Percentiles rank a stretch among this genome's conserved stretches.
Evolutionary conservation across 2,797 vertebrate species (phyloP).

Genomic region (Clarias laeviceps): DNA sequence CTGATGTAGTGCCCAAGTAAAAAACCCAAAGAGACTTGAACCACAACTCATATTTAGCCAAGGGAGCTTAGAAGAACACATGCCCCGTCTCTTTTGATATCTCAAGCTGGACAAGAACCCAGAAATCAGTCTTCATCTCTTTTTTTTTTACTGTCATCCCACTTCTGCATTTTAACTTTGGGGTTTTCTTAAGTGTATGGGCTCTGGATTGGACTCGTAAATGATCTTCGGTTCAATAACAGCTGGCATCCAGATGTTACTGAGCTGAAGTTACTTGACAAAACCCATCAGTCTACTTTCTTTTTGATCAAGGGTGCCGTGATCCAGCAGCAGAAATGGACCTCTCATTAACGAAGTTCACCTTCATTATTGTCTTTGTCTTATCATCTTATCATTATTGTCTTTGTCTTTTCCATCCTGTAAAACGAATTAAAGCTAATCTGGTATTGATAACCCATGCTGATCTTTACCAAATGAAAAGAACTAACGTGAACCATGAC

Average conservation of each 20-base stretch:
- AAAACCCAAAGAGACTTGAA: conserved; percentile 41
- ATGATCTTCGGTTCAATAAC: conserved; percentile 34
- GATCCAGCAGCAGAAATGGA: conserved; percentile 2
- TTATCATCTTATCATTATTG: no score
- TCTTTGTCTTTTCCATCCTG: neutral
- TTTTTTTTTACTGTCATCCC: conserved; percentile 6
- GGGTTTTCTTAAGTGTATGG: conserved; percentile 48
- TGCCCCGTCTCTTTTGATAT: conserved; percentile 58
- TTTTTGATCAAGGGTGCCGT: conserved; percentile 31
- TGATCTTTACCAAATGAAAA: conserved; percentile 72
- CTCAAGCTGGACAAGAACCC: conserved; percentile 44
- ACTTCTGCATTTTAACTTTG: conserved; percentile 44
- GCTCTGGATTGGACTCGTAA: conserved; percentile 33
- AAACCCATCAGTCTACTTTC: conserved; percentile 45
- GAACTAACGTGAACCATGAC: conserved; percentile 77
- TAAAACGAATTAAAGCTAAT: conserved; percentile 56
- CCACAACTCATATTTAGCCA: conserved; percentile 47
- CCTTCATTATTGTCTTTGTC: neutral
- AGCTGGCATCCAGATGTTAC: conserved; percentile 64
- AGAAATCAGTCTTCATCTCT: conserved; percentile 24
- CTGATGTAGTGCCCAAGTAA: neutral
- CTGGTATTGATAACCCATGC: conserved; percentile 73
- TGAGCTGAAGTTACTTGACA: conserved; percentile 42
- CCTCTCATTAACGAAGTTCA: conserved; percentile 9
- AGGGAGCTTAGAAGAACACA: conserved; percentile 53